Conservation (phyloP, 2,888 invertebrate species). For the Frankliniella fusca region DNA sequence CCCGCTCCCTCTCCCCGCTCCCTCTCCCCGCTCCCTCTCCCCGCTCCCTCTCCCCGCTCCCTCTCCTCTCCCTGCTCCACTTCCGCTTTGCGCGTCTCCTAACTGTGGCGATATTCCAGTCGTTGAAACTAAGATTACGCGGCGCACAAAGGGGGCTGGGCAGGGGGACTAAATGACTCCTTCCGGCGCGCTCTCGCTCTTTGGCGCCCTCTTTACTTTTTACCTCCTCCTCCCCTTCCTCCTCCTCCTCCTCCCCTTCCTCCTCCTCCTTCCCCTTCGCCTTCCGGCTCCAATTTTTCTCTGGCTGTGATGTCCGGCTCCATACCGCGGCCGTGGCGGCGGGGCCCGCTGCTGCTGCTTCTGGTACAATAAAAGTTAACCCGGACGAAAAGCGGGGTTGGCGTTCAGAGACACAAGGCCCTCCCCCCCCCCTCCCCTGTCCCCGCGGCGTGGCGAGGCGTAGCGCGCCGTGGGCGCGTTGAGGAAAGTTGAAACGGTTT, state of each 20-base stretch:
- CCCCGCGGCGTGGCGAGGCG: no score
- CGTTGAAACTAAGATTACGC: background rate
- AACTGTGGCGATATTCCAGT: background rate
- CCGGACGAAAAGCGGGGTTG: background rate
- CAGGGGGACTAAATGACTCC: background rate
- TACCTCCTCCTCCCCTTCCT: background rate
- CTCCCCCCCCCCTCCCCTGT: background rate
- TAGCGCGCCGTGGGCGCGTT: background rate
- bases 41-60: no score
- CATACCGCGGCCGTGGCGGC: background rate
- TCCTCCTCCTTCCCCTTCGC: background rate
- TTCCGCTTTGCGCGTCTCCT: background rate
- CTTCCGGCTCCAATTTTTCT: conserved; percentile 11
- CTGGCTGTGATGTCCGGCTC: background rate
- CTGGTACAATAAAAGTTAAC: conserved; percentile 6
- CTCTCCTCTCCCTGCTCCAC: background rate
- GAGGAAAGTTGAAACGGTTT: conserved; percentile 25
- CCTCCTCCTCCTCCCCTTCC: background rate
- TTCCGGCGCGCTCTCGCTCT: background rate
- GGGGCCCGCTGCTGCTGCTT: background rate
- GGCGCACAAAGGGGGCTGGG: background rate
- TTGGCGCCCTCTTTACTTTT: background rate
- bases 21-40: background rate
- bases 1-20: no score
- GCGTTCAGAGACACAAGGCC: background rate